These are phyloP conservation scores for Nansenia antarctica DNA, from an alignment of 2,113 vertebrate genomes.

Conservation along the genomic window DNA sequence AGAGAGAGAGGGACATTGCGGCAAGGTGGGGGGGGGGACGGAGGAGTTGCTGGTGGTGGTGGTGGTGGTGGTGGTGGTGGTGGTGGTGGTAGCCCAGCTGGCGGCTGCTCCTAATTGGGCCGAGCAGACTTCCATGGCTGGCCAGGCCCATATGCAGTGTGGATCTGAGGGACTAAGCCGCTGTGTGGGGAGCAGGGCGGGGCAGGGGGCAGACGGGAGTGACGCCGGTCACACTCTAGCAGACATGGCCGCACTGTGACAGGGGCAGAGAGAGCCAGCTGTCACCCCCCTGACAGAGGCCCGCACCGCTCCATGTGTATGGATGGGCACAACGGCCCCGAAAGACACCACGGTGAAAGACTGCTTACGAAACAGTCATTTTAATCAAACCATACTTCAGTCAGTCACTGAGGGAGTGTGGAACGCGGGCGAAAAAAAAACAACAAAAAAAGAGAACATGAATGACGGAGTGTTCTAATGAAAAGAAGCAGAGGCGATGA, in stretches of 20 bases:
- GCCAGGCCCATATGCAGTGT: constrained; percentile 68
- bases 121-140: constrained; percentile 71
- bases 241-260: constrained; percentile 63
- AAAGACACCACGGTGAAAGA: neutral
- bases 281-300: constrained; percentile 35
- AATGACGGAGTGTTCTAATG: constrained; percentile 42
- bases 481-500: constrained; percentile 36
- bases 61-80: neutral
- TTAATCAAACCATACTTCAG: constrained; percentile 44
- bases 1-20: constrained; percentile 16
- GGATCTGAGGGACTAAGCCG: constrained; percentile 44
- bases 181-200: constrained; percentile 1
- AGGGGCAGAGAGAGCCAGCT: constrained; percentile 33
- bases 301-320: constrained; percentile 38
- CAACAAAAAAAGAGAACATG: neutral
- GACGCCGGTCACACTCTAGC: constrained; percentile 70
- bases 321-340: constrained; percentile 36
- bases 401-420: constrained; percentile 5
- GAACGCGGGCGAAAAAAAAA: constrained; percentile 12
- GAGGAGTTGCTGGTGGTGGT: neutral
- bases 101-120: constrained; percentile 73
- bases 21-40: constrained; percentile 10
- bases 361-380: constrained; percentile 41
- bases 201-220: constrained; percentile 38
- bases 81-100: constrained; percentile 67